Percentiles rank a stretch among this genome's conserved stretches.
These are phyloP conservation scores for Cettia cetti DNA, from an alignment of 2,113 vertebrate species.

Conservation along the genomic window DNA sequence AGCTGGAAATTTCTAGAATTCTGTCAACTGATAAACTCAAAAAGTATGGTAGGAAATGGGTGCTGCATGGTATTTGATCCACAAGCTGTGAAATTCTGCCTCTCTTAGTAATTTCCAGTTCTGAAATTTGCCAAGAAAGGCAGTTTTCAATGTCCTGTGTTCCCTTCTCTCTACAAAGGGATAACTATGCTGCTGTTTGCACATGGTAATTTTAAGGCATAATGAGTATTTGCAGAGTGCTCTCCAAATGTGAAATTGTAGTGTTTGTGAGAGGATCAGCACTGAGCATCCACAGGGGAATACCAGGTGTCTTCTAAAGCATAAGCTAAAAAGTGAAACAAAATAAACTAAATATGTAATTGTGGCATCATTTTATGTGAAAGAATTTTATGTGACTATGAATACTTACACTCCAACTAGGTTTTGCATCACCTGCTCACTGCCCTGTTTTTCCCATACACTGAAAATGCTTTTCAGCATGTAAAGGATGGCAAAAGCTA, in stretches of 20 bases:
- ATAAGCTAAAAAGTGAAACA: background rate
- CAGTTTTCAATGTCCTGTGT: background rate
- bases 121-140: background rate
- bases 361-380: background rate
- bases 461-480: background rate
- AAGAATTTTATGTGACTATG: background rate
- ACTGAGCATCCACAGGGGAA: background rate
- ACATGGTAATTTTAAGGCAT: background rate
- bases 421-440: background rate
- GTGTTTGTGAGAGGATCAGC: background rate
- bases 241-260: background rate
- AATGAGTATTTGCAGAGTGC: background rate
- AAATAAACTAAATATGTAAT: background rate
- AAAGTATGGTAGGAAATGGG: background rate
- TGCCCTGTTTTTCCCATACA: background rate
- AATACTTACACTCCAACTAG: background rate
- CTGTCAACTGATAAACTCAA: background rate
- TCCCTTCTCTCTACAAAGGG: background rate
- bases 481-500: background rate
- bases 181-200: background rate
- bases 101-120: background rate
- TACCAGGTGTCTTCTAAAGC: background rate
- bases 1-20: background rate
- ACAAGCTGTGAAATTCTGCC: background rate
- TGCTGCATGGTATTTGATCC: background rate